Conservation (phyloP, 2,888 invertebrate genomes). For the Sturmia bella region DNA sequence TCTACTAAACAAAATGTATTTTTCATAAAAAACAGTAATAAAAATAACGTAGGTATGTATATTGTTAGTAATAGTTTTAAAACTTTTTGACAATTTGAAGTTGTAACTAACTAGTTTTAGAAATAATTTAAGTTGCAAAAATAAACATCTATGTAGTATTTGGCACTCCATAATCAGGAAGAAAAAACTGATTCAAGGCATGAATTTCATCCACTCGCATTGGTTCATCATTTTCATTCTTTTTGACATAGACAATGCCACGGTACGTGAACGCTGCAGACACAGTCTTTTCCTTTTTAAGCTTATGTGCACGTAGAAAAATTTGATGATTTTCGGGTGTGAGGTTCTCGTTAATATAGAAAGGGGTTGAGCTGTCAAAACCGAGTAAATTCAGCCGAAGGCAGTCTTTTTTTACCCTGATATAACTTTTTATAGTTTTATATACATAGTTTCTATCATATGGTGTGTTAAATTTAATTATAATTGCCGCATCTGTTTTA, state of each 20-base stretch:
- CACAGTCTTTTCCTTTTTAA: background rate
- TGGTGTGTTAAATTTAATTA: background rate
- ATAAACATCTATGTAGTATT: no score
- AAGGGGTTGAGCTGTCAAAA: background rate
- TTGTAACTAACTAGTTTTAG: no score
- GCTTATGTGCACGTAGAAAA: background rate
- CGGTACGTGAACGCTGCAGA: background rate
- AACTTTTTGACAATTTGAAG: no score
- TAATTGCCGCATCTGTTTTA: background rate
- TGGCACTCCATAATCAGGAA: background rate
- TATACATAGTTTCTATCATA: constrained; percentile 4
- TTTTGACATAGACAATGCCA: constrained; percentile 11
- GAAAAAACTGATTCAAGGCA: background rate
- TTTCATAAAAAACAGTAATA: no score
- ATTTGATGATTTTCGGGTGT: constrained; percentile 3
- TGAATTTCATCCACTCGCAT: background rate
- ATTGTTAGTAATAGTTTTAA: no score
- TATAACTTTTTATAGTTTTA: background rate
- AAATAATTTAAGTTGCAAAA: no score
- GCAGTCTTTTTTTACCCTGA: background rate
- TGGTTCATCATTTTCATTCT: no score
- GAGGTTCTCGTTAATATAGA: constrained; percentile 10
- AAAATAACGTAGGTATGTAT: no score
- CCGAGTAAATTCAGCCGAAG: background rate
- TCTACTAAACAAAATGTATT: no score